Percentiles rank a stretch among this genome's conserved stretches.
Evolutionary conservation across 2,888 invertebrate genomes (phyloP).

Genomic region (Furcula furcula): DNA sequence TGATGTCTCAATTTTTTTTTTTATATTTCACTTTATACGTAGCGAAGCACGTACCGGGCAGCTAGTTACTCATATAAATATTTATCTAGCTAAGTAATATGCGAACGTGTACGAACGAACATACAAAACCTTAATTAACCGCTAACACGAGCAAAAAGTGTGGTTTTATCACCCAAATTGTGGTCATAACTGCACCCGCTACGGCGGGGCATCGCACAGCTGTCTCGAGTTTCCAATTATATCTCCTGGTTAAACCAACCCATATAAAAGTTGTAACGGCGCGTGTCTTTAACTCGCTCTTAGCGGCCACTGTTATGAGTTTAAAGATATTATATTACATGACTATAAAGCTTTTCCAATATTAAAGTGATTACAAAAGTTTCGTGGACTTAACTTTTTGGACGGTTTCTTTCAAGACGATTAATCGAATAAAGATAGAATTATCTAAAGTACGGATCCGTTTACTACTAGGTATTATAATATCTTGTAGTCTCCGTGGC

Average conservation of each 20-base stretch:
- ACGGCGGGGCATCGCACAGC: conserved; percentile 44
- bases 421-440: no score
- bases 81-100: no score
- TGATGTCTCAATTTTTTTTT: no score
- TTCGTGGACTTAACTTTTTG: conserved; percentile 7
- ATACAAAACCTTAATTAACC: conserved; percentile 16
- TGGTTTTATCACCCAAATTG: conserved; percentile 58
- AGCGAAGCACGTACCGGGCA: no score
- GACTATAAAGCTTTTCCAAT: conserved; percentile 1
- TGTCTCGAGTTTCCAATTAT: conserved; percentile 76
- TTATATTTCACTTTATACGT: no score
- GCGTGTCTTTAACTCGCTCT: conserved; percentile 52
- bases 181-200: conserved; percentile 48
- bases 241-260: conserved; percentile 70
- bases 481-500: no score
- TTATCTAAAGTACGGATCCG: no score
- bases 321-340: conserved; percentile 15
- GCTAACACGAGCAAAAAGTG: conserved; percentile 31
- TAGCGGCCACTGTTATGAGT: conserved; percentile 34
- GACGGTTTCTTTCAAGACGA: no score
- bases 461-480: no score
- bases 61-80: no score
- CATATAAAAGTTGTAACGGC: conserved; percentile 73
- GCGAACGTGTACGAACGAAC: no score
- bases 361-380: not conserved